A percentile compares a stretch with the other conserved stretches of the same genome.
phyloP scores from a whole-genome alignment of 2,888 invertebrate species.

The Diplazon laetatorius region DNA sequence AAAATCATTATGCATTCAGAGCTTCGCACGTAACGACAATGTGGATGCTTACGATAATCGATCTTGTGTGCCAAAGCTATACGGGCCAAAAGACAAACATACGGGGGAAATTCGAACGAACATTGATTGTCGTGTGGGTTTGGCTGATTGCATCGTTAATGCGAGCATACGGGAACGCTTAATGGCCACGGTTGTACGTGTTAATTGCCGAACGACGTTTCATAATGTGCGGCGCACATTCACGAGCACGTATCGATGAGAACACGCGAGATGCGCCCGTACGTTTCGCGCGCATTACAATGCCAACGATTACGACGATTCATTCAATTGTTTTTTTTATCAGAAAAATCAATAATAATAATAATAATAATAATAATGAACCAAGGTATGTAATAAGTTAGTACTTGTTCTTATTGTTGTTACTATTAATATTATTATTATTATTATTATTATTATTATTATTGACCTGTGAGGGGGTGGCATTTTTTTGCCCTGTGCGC shows the following conservation, averaged over 20 bases:
- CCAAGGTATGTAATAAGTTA: too few species aligned
- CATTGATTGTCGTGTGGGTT: constrained; percentile 54
- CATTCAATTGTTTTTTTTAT: constrained; percentile 7
- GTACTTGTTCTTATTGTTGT: too few species aligned
- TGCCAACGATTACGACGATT: too few species aligned
- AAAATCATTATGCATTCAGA: too few species aligned
- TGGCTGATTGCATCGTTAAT: constrained; percentile 62
- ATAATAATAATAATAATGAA: too few species aligned
- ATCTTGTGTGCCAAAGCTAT: background rate
- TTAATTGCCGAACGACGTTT: constrained; percentile 51
- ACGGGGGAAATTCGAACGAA: constrained; percentile 39
- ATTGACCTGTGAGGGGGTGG: too few species aligned
- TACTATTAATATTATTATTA: too few species aligned
- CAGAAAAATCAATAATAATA: background rate
- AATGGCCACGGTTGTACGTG: constrained; percentile 51
- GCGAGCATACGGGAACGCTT: constrained; percentile 56
- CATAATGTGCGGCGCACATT: constrained; percentile 42
- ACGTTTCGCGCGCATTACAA: too few species aligned
- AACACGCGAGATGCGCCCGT: background rate
- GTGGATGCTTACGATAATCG: background rate
- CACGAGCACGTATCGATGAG: constrained; percentile 5
- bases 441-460: too few species aligned
- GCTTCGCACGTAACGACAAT: background rate
- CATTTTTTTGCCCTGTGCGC: too few species aligned
- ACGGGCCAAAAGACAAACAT: constrained; percentile 50